These are phyloP conservation scores for Caracal caracal DNA, from an alignment of 2,113 vertebrate species.

Conservation along the genomic window DNA sequence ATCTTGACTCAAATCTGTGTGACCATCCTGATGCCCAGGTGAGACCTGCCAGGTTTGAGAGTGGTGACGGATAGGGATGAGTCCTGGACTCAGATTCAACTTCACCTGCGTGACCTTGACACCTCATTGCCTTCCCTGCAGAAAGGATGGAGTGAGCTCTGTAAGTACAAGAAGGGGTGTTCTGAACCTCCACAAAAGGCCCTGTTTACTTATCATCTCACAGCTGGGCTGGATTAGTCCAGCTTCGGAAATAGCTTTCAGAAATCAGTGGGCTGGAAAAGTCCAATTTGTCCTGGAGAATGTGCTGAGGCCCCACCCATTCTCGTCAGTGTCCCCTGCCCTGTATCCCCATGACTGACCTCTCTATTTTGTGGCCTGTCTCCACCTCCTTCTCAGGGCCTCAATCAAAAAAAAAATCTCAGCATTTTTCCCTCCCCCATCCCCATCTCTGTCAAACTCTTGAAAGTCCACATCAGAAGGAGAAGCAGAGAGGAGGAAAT, in stretches of 20 bases:
- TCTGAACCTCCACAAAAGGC: not conserved
- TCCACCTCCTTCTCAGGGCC: not conserved
- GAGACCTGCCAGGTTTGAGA: not conserved
- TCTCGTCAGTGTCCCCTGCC: not conserved
- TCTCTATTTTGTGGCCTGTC: not conserved
- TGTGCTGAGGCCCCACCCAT: not conserved
- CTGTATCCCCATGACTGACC: not conserved
- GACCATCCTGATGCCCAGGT: not conserved
- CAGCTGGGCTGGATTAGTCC: constrained; percentile 66
- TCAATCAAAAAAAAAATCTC: not conserved
- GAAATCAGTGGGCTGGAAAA: constrained; percentile 56
- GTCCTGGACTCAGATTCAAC: not conserved
- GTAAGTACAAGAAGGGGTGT: not conserved
- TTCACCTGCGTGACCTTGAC: not conserved
- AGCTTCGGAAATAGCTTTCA: constrained; percentile 70
- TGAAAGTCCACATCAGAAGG: not conserved
- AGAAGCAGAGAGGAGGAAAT: not conserved
- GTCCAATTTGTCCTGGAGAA: constrained; percentile 56
- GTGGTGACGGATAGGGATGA: not conserved
- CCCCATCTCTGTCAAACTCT: not conserved
- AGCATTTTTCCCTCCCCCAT: not conserved
- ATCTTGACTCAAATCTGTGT: not conserved
- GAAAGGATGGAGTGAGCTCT: not conserved
- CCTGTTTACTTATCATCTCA: constrained; percentile 34
- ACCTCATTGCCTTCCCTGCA: not conserved